Evolutionary conservation across 2,797 vertebrate genomes (phyloP), one percentile per base, ranked within the genome.

Genomic region (Melanotaenia trifasciata): DNA sequence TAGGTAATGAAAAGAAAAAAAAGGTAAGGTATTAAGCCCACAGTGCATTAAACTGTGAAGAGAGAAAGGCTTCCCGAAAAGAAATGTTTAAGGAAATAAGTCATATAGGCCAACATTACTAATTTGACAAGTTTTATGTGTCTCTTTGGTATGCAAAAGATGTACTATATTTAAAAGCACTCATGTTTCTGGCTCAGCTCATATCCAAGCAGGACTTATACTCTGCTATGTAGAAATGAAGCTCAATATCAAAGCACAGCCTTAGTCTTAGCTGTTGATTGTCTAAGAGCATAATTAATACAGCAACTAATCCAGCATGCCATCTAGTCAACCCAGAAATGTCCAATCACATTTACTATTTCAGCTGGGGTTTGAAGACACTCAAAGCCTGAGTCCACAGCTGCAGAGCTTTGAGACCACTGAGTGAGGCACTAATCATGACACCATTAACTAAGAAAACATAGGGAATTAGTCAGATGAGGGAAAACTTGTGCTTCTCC

Each of bases 281-380:
- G 93, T 93, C 88, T 90, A 85, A 88, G 76, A 90, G 88, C 77
- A 86, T 92, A 93, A 93, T 93, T 93, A 93, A 93, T 87, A 92
- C 81, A 81, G 85, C 74, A 68, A 79, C 87, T 92, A 92, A 92
- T 92, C 89, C 91, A 93, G 89, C 82, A 72, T 69, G 89, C 88
- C 90, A 93, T 93, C 91, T 84, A 73, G 84, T 85, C 92, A 93
- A 94, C 92, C 92, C 85, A 94, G 90, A 93, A 93, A 92, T 62
- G 91, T 94, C 92, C 87, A 78, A 91, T 84, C 93, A 90, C 83
- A 94, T 93, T 92, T 89, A 75, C 64, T 60, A 70, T 89, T 87
- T 84, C 79, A 73, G 74, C 61, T 78, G 30, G 53, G 67, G 77
- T 86, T 90, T 92, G 87, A 90, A 90, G 85, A 80, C 0, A 67